Percentiles rank a stretch among this genome's conserved stretches.
These are phyloP conservation scores for Pollachius pollachius DNA, from an alignment of 2,113 vertebrate species.

Conservation along the genomic window DNA sequence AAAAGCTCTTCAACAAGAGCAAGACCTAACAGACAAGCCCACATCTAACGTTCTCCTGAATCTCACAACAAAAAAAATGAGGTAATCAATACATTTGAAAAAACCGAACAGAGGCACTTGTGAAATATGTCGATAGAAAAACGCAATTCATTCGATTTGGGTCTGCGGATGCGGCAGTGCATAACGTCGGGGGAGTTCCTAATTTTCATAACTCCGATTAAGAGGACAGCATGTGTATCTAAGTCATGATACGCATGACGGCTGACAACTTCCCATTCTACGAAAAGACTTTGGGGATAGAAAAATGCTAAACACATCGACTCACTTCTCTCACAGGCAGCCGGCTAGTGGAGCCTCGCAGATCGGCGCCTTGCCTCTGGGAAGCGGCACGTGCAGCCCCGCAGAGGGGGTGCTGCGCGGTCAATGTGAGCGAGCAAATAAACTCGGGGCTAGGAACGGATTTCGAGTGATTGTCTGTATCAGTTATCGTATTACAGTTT, in stretches of 20 bases:
- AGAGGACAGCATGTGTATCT: neutral
- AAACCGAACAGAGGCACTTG: too few relatives aligned
- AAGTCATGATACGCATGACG: constrained; percentile 19
- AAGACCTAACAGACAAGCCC: too few relatives aligned
- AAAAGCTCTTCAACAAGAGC: too few relatives aligned
- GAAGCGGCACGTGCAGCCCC: neutral
- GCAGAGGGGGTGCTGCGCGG: too few relatives aligned
- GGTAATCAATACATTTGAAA: too few relatives aligned
- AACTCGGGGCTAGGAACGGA: neutral
- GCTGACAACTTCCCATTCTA: constrained; percentile 37
- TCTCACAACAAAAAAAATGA: too few relatives aligned
- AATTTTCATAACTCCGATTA: constrained; percentile 40
- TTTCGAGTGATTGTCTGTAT: constrained; percentile 3
- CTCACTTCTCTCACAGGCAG: too few relatives aligned
- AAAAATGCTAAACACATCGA: constrained; percentile 18
- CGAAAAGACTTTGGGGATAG: constrained; percentile 14
- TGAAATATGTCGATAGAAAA: too few relatives aligned
- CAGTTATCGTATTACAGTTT: constrained; percentile 6
- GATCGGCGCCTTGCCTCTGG: constrained; percentile 28
- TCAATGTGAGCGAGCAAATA: neutral
- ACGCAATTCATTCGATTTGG: too few relatives aligned
- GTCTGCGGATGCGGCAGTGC: constrained; percentile 10
- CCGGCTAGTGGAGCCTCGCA: neutral
- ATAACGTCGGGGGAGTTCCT: constrained; percentile 19
- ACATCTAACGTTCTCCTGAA: too few relatives aligned